Conservation (phyloP, 2,888 invertebrate genomes). For the Zelleria hepariella region DNA sequence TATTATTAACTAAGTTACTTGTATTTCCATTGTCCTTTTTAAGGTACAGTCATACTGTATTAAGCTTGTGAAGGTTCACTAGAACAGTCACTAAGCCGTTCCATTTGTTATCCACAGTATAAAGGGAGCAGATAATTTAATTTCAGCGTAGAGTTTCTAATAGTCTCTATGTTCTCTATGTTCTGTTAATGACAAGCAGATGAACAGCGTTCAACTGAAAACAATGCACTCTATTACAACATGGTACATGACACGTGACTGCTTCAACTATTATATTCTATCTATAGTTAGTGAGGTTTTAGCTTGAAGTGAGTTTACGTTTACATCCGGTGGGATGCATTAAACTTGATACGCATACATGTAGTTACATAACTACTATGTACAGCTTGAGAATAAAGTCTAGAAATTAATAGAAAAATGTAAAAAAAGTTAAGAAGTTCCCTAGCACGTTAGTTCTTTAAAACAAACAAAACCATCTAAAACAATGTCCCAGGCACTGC, state of each 20-base stretch:
- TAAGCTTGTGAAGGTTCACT: background rate
- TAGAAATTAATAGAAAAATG: too few species aligned
- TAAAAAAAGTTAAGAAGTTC: too few species aligned
- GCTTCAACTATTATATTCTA: too few species aligned
- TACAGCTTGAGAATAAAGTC: too few species aligned
- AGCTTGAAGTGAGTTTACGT: too few species aligned
- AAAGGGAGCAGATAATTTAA: background rate
- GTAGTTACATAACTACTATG: too few species aligned
- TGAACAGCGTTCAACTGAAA: background rate
- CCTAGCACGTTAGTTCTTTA: too few species aligned
- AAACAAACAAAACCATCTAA: too few species aligned
- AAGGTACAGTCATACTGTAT: background rate
- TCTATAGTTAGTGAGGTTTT: background rate
- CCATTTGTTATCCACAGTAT: background rate
- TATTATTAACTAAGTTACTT: background rate
- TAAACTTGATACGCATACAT: too few species aligned
- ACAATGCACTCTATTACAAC: background rate
- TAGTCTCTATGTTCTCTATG: background rate
- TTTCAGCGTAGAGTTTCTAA: background rate
- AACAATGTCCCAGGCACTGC: too few species aligned
- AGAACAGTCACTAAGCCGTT: background rate
- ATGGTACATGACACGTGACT: background rate
- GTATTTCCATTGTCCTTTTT: background rate
- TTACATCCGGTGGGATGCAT: too few species aligned
- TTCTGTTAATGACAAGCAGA: background rate